Conservation (phyloP, 2,797 vertebrate species). For the Alcedo atthis region DNA sequence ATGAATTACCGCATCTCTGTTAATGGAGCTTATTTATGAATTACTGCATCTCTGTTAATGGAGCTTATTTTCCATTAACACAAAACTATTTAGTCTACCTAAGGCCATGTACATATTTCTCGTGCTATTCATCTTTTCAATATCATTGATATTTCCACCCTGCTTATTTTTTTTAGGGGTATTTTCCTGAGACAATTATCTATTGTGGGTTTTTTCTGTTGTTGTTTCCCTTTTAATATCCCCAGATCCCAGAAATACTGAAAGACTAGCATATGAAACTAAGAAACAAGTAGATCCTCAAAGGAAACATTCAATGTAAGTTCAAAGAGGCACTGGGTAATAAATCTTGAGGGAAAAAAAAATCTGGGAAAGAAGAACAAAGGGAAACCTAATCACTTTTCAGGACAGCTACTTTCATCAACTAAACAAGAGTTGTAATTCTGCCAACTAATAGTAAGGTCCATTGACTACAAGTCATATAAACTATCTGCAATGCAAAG, state of each 20-base stretch:
- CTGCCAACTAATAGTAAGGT: conserved; percentile 27
- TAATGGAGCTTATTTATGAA: background rate
- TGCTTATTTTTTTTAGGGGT: background rate
- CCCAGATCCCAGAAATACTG: background rate
- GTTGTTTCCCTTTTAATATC: background rate
- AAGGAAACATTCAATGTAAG: conserved; percentile 30
- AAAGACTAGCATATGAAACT: background rate
- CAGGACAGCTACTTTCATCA: conserved; percentile 42
- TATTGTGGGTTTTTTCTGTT: background rate
- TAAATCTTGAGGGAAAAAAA: conserved; percentile 19
- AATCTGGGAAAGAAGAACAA: conserved; percentile 25
- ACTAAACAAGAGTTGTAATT: conserved; percentile 37
- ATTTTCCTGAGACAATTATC: background rate
- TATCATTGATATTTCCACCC: background rate
- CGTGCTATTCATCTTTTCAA: background rate
- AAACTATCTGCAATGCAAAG: conserved; percentile 27
- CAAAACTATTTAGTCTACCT: background rate
- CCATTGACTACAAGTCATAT: conserved; percentile 29
- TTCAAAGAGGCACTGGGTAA: conserved; percentile 40
- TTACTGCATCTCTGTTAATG: background rate
- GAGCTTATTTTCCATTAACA: background rate
- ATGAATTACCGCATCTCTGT: background rate
- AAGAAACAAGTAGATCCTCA: conserved; percentile 27
- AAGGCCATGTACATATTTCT: background rate
- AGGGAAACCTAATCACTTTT: conserved; percentile 46